Conservation (phyloP, 2,113 vertebrate genomes). For the Spilogale gracilis region DNA sequence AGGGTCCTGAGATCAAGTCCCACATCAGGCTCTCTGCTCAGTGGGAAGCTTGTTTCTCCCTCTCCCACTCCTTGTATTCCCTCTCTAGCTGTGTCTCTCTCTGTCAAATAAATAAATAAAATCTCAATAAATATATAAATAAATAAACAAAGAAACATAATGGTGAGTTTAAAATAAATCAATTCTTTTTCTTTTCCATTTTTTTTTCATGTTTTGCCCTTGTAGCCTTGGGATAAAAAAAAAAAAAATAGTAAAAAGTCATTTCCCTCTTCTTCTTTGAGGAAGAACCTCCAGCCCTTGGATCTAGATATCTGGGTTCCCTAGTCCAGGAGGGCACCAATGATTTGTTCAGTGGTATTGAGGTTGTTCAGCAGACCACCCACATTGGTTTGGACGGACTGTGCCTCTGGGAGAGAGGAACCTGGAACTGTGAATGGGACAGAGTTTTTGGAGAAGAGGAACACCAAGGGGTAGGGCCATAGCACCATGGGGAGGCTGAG, state of each 20-base stretch:
- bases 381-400: background rate
- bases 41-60: no score
- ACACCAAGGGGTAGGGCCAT: no score
- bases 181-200: background rate
- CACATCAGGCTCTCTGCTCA: no score
- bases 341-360: background rate
- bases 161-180: constrained; percentile 6
- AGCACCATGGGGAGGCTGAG: background rate
- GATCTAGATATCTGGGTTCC: background rate
- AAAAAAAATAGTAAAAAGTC: background rate
- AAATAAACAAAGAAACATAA: background rate
- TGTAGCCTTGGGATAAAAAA: background rate
- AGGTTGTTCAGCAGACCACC: background rate
- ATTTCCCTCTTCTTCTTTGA: background rate
- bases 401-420: background rate
- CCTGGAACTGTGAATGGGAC: background rate
- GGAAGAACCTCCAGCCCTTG: background rate
- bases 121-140: background rate
- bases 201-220: background rate
- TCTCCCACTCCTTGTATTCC: background rate
- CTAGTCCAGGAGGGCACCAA: background rate
- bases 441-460: background rate
- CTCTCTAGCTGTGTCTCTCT: background rate
- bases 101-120: background rate
- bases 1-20: no score